phyloP scores from a whole-genome alignment of 1,140 invertebrate species.

The Caenorhabditis inopinata region DNA sequence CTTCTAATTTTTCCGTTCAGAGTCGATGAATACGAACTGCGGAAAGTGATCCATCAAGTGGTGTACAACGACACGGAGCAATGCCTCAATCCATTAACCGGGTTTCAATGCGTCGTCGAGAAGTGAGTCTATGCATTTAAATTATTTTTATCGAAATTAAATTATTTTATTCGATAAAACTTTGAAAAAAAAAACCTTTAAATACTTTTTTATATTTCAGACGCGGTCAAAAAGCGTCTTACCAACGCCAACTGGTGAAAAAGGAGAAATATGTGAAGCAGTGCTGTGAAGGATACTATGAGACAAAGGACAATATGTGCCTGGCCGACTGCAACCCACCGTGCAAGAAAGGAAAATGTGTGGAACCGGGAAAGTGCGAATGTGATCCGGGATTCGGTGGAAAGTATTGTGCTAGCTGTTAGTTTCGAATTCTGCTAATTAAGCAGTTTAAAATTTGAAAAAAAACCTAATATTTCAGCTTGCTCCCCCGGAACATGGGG shows the following conservation, averaged over 20 bases:
- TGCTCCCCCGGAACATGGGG: conserved; percentile 80
- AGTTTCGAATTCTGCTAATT: conserved; percentile 25
- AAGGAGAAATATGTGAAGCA: conserved; percentile 78
- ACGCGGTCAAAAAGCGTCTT: conserved; percentile 60
- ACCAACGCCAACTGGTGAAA: conserved; percentile 70
- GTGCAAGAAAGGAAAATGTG: conserved; percentile 81
- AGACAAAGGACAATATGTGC: conserved; percentile 68
- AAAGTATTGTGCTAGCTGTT: conserved; percentile 72
- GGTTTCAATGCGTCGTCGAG: conserved; percentile 56
- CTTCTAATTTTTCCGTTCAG: too few relatives aligned
- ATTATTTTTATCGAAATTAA: too few relatives aligned
- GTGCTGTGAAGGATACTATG: conserved; percentile 80
- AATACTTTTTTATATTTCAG: too few relatives aligned
- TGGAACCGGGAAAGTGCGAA: conserved; percentile 81
- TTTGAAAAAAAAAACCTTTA: not conserved
- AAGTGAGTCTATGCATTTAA: conserved; percentile 54
- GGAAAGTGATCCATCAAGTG: conserved; percentile 41
- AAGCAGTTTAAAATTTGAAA: conserved; percentile 35
- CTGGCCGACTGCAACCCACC: conserved; percentile 75
- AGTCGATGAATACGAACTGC: not conserved
- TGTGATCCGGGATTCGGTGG: conserved; percentile 84
- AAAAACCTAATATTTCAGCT: conserved; percentile 60
- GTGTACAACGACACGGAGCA: conserved; percentile 48
- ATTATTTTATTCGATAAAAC: not conserved
- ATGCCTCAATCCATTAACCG: conserved; percentile 55